A percentile compares a stretch with the other conserved stretches of the same genome.
Conservation (phyloP, 2,888 invertebrate genomes). For the Apodemia zela region DNA sequence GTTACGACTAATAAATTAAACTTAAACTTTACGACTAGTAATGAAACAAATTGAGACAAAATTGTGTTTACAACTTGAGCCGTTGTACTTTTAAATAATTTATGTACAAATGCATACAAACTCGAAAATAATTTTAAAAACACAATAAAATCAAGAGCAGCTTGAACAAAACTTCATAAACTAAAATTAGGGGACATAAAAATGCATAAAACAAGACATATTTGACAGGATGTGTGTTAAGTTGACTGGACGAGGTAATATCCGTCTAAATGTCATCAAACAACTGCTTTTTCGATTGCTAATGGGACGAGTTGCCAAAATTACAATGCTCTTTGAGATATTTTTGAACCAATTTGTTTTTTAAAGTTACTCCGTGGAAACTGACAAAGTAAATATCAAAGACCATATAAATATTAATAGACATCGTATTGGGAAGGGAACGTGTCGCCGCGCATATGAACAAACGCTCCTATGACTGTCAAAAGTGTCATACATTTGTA, state of each 20-base stretch:
- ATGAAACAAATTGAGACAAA: conserved; percentile 1
- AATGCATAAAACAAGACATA: background rate
- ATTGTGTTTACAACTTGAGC: background rate
- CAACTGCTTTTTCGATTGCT: background rate
- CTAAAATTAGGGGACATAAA: conserved; percentile 2
- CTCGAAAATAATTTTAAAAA: background rate
- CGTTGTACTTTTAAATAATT: background rate
- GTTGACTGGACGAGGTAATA: conserved; percentile 2
- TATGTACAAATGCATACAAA: background rate
- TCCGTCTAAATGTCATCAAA: background rate
- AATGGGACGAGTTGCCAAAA: conserved; percentile 2
- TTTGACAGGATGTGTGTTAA: conserved; percentile 9
- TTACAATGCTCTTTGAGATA: background rate
- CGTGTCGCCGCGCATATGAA: too few species aligned
- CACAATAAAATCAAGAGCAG: background rate
- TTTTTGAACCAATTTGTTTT: background rate
- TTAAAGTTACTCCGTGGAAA: background rate
- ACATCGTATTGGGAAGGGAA: too few species aligned
- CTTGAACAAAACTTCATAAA: background rate
- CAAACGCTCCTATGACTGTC: too few species aligned
- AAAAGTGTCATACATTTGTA: too few species aligned
- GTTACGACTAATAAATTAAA: background rate
- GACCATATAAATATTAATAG: too few species aligned
- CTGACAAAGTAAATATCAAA: background rate
- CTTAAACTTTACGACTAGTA: background rate